A percentile compares a stretch with the other conserved stretches of the same genome.
These are phyloP conservation scores for Metallyticus violacea DNA, from an alignment of 2,888 invertebrate genomes.

Conservation along the genomic window DNA sequence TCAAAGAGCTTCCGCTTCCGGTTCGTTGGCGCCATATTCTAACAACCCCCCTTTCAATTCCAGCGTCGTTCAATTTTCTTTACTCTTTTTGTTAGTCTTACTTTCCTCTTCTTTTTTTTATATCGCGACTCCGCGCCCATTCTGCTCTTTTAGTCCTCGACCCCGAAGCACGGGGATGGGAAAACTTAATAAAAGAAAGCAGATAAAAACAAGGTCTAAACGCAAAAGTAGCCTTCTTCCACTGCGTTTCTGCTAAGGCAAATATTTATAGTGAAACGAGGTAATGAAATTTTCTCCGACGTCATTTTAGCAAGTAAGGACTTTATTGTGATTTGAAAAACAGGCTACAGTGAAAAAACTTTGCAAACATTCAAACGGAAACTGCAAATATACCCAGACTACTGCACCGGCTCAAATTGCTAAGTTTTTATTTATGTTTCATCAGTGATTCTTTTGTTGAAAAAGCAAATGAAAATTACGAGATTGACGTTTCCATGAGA, in stretches of 20 bases:
- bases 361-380: not conserved
- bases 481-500: too few species aligned
- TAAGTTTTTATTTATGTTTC: not conserved
- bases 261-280: not conserved
- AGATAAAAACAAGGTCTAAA: not conserved
- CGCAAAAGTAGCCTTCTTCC: not conserved
- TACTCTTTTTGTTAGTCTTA: not conserved
- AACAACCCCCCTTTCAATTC: constrained; percentile 16
- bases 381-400: not conserved
- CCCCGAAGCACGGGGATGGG: not conserved
- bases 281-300: not conserved
- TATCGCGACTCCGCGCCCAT: not conserved
- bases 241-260: not conserved
- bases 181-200: not conserved
- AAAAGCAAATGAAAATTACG: not conserved
- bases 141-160: not conserved
- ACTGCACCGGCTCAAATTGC: not conserved
- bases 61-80: constrained; percentile 2
- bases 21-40: constrained; percentile 14
- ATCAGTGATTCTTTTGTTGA: not conserved
- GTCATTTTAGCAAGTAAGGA: not conserved
- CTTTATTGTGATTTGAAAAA: not conserved
- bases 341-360: not conserved
- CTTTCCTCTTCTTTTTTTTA: not conserved
- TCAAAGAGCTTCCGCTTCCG: constrained; percentile 2